Conservation (phyloP, 1,140 invertebrate genomes). For the Hylaeus volcanicus region DNA sequence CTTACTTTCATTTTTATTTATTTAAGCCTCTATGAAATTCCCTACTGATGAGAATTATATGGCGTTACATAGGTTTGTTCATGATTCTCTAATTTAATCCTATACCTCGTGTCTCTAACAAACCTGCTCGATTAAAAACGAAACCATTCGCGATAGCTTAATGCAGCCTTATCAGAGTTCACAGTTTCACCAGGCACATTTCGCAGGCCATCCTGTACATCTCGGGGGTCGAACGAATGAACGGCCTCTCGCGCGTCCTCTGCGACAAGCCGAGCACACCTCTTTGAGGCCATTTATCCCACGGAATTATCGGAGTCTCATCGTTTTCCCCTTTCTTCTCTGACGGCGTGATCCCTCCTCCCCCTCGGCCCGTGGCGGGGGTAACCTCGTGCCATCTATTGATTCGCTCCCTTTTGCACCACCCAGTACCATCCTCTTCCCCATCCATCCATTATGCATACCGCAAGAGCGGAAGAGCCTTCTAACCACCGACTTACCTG, state of each 20-base stretch:
- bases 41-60: no score
- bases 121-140: no score
- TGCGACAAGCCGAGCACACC: neutral
- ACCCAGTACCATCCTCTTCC: neutral
- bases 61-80: no score
- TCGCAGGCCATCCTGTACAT: no score
- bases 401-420: conserved; percentile 22
- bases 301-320: conserved; percentile 23
- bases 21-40: no score
- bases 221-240: neutral
- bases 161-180: no score
- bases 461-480: conserved; percentile 22
- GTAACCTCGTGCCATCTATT: conserved; percentile 31
- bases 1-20: no score
- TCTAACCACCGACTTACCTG: conserved; percentile 55
- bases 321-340: neutral
- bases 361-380: neutral
- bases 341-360: neutral
- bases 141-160: no score
- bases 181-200: no score
- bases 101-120: no score
- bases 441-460: conserved; percentile 52
- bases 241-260: neutral
- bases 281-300: conserved; percentile 22
- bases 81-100: no score